phyloP scores from a whole-genome alignment of 2,888 invertebrate genomes.

The Phortica magna region DNA sequence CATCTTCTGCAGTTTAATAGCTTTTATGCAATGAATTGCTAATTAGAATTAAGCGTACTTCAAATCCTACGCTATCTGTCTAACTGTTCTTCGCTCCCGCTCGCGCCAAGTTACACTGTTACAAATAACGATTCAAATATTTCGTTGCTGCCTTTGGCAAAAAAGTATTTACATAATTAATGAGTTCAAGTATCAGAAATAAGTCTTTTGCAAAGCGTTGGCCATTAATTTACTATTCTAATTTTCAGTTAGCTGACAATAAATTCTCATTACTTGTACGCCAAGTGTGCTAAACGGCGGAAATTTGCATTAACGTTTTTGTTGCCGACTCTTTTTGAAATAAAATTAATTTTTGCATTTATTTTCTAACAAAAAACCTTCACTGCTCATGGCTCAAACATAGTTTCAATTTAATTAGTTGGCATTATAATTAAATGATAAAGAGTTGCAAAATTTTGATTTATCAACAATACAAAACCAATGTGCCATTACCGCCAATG shows the following conservation, averaged over 20 bases:
- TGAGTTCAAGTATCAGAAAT: slow-evolving; percentile 17
- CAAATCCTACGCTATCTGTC: background rate
- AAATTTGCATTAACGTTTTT: too few species aligned
- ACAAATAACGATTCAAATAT: background rate
- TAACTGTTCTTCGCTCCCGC: background rate
- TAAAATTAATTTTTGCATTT: too few species aligned
- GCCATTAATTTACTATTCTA: background rate
- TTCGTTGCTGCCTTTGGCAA: slow-evolving; percentile 3
- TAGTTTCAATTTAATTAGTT: background rate
- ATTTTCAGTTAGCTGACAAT: too few species aligned
- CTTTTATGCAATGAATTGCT: slow-evolving; percentile 16
- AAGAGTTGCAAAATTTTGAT: slow-evolving; percentile 1
- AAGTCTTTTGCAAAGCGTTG: background rate
- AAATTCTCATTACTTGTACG: too few species aligned
- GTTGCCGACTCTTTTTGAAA: too few species aligned
- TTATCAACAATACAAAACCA: background rate
- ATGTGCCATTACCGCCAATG: background rate
- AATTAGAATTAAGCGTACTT: slow-evolving; percentile 4
- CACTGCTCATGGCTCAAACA: too few species aligned
- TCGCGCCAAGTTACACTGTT: background rate
- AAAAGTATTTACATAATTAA: slow-evolving; percentile 30
- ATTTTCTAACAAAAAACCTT: too few species aligned
- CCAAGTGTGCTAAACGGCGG: too few species aligned
- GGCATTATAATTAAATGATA: slow-evolving; percentile 2
- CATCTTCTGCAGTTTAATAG: background rate